A percentile compares a stretch with the other conserved stretches of the same genome.
Conservation (phyloP, 2,888 invertebrate species). For the Mylabris sibirica region DNA sequence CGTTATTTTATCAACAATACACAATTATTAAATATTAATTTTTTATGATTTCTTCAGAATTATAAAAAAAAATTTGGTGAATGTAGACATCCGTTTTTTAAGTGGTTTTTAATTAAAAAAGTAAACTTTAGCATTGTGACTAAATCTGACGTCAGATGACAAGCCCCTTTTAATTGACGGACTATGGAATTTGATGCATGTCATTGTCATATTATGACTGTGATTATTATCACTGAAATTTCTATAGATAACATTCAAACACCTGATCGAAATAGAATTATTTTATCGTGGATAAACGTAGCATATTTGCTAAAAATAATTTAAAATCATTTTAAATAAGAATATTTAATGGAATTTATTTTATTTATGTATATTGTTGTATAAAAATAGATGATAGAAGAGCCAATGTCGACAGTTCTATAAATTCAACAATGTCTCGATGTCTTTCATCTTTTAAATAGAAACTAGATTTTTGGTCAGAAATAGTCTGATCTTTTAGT, state of each 20-base stretch:
- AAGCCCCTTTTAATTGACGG: neutral
- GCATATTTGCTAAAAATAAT: neutral
- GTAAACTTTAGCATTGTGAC: neutral
- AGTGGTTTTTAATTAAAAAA: neutral
- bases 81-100: neutral
- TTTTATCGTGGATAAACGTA: no score
- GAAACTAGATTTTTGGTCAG: neutral
- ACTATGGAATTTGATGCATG: neutral
- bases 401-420: neutral
- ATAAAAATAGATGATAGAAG: neutral
- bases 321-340: neutral
- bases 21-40: neutral
- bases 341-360: neutral
- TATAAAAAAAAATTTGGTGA: neutral
- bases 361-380: neutral
- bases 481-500: neutral
- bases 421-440: neutral
- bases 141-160: neutral
- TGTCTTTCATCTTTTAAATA: slow-evolving; percentile 1
- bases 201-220: neutral
- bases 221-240: neutral
- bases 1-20: neutral
- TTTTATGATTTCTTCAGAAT: neutral
- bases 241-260: neutral
- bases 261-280: neutral